phyloP scores from a whole-genome alignment of 2,888 invertebrate species.

The Nephrotoma guestfalica region DNA sequence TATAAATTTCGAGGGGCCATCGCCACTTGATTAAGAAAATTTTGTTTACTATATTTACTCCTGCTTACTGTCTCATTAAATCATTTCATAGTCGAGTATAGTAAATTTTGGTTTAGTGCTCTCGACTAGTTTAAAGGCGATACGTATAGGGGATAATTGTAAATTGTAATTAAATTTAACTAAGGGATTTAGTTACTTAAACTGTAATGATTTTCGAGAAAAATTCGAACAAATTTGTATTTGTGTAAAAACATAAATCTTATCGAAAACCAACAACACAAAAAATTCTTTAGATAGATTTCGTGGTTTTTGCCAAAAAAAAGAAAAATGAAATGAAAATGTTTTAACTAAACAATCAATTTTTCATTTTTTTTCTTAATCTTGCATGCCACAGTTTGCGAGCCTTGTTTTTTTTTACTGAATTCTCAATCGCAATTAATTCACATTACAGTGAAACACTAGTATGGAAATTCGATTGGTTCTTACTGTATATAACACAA shows the following conservation, averaged over 20 bases:
- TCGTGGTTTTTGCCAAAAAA: neutral
- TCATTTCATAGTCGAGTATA: neutral
- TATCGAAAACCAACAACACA: neutral
- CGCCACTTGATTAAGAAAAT: neutral
- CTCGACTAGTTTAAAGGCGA: too few species aligned
- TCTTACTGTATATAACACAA: neutral
- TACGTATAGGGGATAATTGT: too few species aligned
- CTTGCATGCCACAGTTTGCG: neutral
- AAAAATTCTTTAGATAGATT: neutral
- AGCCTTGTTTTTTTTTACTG: neutral
- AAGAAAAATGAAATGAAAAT: neutral
- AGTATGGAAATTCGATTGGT: neutral
- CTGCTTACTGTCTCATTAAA: neutral
- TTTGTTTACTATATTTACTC: neutral
- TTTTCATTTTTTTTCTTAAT: neutral
- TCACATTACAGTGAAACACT: neutral
- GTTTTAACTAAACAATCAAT: neutral
- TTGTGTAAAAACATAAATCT: neutral
- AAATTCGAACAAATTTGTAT: neutral
- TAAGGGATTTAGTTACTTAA: neutral
- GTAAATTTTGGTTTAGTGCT: neutral
- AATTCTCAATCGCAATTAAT: neutral
- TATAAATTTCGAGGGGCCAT: neutral
- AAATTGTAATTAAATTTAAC: too few species aligned
- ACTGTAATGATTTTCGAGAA: neutral